phyloP scores from a whole-genome alignment of 2,888 invertebrate genomes.

The Drosophila macrospina region DNA sequence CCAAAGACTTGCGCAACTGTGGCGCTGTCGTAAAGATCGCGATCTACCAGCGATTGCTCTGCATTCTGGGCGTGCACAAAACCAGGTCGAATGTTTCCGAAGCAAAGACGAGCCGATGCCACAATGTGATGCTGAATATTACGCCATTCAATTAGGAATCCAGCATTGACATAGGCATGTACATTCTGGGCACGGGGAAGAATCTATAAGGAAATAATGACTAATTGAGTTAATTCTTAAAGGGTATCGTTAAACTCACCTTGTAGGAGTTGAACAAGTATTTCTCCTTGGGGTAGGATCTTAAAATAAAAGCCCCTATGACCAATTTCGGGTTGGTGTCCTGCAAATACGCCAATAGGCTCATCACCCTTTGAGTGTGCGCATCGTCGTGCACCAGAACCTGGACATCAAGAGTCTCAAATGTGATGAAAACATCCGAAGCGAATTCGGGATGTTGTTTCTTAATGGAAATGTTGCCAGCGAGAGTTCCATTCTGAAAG shows the following conservation, averaged over 20 bases:
- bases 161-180: conserved; percentile 92
- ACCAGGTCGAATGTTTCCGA: conserved; percentile 88
- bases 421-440: conserved; percentile 89
- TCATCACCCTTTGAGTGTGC: conserved; percentile 85
- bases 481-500: conserved; percentile 88
- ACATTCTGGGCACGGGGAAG: conserved; percentile 91
- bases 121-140: conserved; percentile 38
- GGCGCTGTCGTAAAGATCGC: conserved; percentile 85
- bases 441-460: conserved; percentile 89
- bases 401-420: conserved; percentile 82
- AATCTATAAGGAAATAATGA: conserved; percentile 85
- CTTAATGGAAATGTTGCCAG: conserved; percentile 90
- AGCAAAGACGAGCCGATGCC: conserved; percentile 87
- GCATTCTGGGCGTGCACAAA: conserved; percentile 87
- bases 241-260: conserved; percentile 84
- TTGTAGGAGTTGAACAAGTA: conserved; percentile 89
- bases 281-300: conserved; percentile 86
- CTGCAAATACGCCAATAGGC: conserved; percentile 87
- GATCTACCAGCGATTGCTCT: conserved; percentile 86
- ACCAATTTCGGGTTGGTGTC: conserved; percentile 88
- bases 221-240: not conserved
- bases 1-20: conserved; percentile 85
- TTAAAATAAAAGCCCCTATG: conserved; percentile 88
- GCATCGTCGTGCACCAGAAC: conserved; percentile 71
- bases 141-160: conserved; percentile 87